A percentile compares a stretch with the other conserved stretches of the same genome.
Evolutionary conservation across 2,888 invertebrate genomes (phyloP).

Genomic region (Drosophila robusta): DNA sequence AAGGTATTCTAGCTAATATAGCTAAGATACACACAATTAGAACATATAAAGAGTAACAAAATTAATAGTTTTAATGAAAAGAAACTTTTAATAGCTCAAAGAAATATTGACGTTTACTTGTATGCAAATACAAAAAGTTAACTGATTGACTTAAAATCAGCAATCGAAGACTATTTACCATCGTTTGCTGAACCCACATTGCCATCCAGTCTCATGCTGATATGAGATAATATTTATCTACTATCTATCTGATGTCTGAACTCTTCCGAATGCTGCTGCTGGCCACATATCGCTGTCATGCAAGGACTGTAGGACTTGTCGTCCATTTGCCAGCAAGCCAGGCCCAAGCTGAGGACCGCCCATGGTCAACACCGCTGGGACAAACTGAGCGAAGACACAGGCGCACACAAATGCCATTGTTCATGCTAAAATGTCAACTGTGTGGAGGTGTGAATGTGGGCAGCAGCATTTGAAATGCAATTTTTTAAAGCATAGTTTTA

Average conservation of each 20-base stretch:
- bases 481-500: constrained; percentile 57
- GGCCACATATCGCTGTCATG: constrained; percentile 21
- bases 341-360: constrained; percentile 23
- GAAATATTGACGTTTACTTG: background rate
- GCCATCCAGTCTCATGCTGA: constrained; percentile 16
- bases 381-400: constrained; percentile 4
- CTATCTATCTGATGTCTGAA: constrained; percentile 10
- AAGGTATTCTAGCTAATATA: too few species aligned
- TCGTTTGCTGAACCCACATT: constrained; percentile 5
- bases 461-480: constrained; percentile 40
- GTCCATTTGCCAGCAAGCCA: constrained; percentile 5
- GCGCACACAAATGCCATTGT: constrained; percentile 53
- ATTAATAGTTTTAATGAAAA: background rate
- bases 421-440: constrained; percentile 54
- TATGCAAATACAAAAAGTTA: background rate
- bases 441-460: constrained; percentile 34
- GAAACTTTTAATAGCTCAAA: background rate
- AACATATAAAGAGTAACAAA: too few species aligned
- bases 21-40: too few species aligned
- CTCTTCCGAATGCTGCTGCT: constrained; percentile 6
- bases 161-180: constrained; percentile 12
- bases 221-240: constrained; percentile 39
- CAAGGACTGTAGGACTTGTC: constrained; percentile 20
- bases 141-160: constrained; percentile 14
- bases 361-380: constrained; percentile 17